These are phyloP conservation scores for Ostrea denselamellosa DNA, from an alignment of 1,140 invertebrate species.

Conservation along the genomic window DNA sequence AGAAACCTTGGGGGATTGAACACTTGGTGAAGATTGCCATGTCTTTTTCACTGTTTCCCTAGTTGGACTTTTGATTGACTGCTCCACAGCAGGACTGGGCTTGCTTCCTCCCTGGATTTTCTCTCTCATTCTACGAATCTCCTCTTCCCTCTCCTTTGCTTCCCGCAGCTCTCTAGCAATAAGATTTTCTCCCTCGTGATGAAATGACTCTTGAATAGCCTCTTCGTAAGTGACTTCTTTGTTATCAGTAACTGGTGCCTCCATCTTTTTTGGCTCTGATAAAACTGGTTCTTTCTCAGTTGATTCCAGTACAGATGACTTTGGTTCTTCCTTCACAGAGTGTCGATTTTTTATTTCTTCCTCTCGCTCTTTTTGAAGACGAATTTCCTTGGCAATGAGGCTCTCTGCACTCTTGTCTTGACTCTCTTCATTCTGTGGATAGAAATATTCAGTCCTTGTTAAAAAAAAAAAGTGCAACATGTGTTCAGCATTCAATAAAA, in stretches of 20 bases:
- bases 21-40: slow-evolving; percentile 61
- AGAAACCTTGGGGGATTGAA: slow-evolving; percentile 69
- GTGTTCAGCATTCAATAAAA: neutral
- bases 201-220: slow-evolving; percentile 58
- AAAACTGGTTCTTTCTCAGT: neutral
- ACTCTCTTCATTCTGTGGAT: slow-evolving; percentile 11
- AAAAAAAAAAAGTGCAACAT: slow-evolving; percentile 24
- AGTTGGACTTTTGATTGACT: slow-evolving; percentile 36
- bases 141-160: slow-evolving; percentile 79
- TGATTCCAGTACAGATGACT: neutral
- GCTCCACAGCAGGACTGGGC: slow-evolving; percentile 62
- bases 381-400: slow-evolving; percentile 78
- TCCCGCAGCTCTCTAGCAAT: slow-evolving; percentile 80
- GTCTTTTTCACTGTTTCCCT: slow-evolving; percentile 34
- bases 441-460: slow-evolving; percentile 33
- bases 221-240: slow-evolving; percentile 68
- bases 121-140: slow-evolving; percentile 73
- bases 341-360: slow-evolving; percentile 70
- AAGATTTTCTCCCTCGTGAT: slow-evolving; percentile 76
- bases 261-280: slow-evolving; percentile 57
- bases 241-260: slow-evolving; percentile 60
- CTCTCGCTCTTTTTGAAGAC: slow-evolving; percentile 78
- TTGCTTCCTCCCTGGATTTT: slow-evolving; percentile 39
- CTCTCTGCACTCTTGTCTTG: slow-evolving; percentile 69
- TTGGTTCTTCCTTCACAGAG: slow-evolving; percentile 45